Conservation (phyloP, 1,140 invertebrate species). For the Solen grandis region DNA sequence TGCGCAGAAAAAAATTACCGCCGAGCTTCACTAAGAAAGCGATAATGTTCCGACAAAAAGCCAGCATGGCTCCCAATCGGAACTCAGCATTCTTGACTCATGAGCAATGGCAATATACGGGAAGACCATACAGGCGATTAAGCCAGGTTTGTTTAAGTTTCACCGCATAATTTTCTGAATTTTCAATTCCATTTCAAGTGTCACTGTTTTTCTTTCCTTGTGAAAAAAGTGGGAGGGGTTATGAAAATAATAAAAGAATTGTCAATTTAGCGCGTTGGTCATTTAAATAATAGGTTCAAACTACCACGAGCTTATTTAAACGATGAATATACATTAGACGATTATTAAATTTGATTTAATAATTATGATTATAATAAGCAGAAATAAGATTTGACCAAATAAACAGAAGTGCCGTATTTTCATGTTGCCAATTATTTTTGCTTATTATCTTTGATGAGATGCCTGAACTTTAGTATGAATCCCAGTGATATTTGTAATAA, state of each 20-base stretch:
- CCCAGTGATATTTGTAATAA: too few species aligned
- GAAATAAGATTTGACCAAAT: too few species aligned
- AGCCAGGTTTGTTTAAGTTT: constrained; percentile 63
- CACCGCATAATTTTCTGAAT: background rate
- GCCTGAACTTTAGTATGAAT: too few species aligned
- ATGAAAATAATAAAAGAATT: too few species aligned
- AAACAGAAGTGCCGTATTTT: too few species aligned
- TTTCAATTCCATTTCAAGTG: background rate
- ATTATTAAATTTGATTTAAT: too few species aligned
- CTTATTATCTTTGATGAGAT: too few species aligned
- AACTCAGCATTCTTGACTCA: constrained; percentile 69
- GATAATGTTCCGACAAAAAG: constrained; percentile 61
- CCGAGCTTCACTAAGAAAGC: constrained; percentile 19
- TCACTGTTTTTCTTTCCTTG: background rate
- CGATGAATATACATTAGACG: too few species aligned
- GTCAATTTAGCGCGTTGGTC: too few species aligned
- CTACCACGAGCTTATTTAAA: background rate
- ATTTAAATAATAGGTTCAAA: background rate
- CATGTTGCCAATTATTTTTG: too few species aligned
- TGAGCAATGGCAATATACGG: constrained; percentile 72
- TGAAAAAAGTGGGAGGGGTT: constrained; percentile 9
- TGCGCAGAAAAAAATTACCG: constrained; percentile 59
- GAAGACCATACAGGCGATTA: constrained; percentile 64
- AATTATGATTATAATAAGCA: too few species aligned
- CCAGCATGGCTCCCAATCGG: constrained; percentile 56